phyloP scores from a whole-genome alignment of 2,113 vertebrate genomes.

The Triplophysa tibetana region DNA sequence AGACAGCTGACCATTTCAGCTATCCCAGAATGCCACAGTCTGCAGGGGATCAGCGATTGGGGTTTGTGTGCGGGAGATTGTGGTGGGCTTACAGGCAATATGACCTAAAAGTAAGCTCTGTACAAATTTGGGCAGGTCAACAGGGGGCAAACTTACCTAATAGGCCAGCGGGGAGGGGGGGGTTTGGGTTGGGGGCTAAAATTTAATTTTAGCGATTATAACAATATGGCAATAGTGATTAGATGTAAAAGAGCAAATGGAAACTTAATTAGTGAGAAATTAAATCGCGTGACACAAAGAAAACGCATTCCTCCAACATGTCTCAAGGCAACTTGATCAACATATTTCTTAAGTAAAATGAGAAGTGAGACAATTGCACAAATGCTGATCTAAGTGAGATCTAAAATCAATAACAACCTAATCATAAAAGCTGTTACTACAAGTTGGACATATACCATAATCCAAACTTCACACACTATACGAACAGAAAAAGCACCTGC shows the following conservation, averaged over 20 bases:
- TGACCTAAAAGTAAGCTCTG: slow-evolving; percentile 4
- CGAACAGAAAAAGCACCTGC: no score
- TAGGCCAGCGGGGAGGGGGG: background rate
- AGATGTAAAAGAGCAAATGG: no score
- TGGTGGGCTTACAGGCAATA: background rate
- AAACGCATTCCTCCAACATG: background rate
- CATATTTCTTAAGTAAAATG: no score
- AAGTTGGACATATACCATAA: no score
- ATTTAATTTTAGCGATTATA: slow-evolving; percentile 4
- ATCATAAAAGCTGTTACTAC: background rate
- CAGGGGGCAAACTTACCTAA: background rate
- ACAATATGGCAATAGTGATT: background rate
- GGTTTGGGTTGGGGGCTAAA: background rate
- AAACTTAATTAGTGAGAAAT: no score
- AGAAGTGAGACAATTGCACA: background rate
- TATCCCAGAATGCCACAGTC: background rate
- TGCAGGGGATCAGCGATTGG: background rate
- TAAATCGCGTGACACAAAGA: no score
- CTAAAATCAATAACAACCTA: background rate
- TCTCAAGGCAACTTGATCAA: no score
- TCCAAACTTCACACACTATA: no score
- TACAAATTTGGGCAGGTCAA: background rate
- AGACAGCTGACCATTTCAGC: slow-evolving; percentile 22
- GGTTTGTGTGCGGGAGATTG: background rate
- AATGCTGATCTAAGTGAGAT: background rate